Evolutionary conservation across 2,797 vertebrate species (phyloP).

Genomic region (Rallus crepitans): DNA sequence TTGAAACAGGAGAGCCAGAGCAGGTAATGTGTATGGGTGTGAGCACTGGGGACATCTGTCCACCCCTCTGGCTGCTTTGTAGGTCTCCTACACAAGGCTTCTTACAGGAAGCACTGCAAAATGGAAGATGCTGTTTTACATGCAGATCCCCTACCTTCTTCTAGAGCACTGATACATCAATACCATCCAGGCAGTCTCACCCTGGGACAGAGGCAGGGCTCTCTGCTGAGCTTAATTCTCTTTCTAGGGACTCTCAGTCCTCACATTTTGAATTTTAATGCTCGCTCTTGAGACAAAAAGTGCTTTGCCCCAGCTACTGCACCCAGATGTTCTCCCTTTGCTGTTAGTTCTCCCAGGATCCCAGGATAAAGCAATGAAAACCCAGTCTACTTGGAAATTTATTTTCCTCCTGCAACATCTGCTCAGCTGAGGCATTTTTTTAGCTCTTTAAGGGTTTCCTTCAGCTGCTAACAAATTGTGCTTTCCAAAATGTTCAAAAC

Average conservation of each 20-base stretch:
- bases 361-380: neutral
- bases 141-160: neutral
- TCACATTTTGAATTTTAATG: neutral
- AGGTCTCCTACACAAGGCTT: neutral
- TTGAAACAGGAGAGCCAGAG: neutral
- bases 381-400: neutral
- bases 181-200: neutral
- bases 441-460: neutral
- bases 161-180: neutral
- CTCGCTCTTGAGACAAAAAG: neutral
- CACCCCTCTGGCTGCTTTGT: neutral
- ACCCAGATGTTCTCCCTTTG: neutral
- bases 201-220: neutral
- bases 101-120: neutral
- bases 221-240: neutral
- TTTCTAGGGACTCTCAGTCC: neutral
- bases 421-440: neutral
- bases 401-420: neutral
- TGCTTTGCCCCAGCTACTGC: neutral
- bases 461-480: neutral
- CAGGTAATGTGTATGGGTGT: rapidly evolving
- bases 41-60: neutral
- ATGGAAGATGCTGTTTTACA: neutral
- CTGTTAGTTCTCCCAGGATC: neutral
- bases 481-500: neutral